phyloP scores from a whole-genome alignment of 2,797 vertebrate species.

The Falco concolor region DNA sequence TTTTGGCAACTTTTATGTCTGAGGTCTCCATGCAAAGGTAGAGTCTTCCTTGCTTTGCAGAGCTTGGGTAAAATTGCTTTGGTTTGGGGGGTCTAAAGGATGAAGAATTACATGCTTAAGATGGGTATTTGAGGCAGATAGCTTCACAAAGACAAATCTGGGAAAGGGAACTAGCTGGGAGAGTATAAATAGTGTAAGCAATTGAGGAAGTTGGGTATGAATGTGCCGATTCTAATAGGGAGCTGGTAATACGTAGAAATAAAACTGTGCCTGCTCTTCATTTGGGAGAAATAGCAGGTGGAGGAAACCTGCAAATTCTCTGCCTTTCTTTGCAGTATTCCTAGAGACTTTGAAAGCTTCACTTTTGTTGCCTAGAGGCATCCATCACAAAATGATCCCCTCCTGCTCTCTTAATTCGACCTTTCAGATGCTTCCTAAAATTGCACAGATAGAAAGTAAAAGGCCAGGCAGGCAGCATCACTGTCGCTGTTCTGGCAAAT shows the following conservation, averaged over 20 bases:
- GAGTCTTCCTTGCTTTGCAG: background rate
- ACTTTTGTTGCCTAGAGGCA: background rate
- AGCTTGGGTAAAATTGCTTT: background rate
- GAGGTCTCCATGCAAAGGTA: background rate
- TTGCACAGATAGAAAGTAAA: background rate
- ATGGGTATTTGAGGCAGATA: background rate
- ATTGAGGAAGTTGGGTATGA: background rate
- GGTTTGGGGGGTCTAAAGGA: background rate
- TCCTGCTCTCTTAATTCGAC: background rate
- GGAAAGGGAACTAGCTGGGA: background rate
- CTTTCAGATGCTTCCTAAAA: background rate
- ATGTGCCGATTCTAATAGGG: background rate
- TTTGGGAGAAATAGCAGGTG: background rate
- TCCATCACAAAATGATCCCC: background rate
- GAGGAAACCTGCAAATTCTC: background rate
- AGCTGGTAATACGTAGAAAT: background rate
- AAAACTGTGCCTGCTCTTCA: background rate
- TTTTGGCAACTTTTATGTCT: background rate
- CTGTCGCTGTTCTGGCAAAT: background rate
- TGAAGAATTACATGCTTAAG: background rate
- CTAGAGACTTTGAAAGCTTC: background rate
- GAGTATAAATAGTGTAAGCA: background rate
- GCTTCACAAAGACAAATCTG: background rate
- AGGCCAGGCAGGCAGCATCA: background rate
- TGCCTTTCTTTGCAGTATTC: background rate